These are phyloP conservation scores for Salvelinus alpinus DNA, from an alignment of 2,113 vertebrate genomes.

Conservation along the genomic window DNA sequence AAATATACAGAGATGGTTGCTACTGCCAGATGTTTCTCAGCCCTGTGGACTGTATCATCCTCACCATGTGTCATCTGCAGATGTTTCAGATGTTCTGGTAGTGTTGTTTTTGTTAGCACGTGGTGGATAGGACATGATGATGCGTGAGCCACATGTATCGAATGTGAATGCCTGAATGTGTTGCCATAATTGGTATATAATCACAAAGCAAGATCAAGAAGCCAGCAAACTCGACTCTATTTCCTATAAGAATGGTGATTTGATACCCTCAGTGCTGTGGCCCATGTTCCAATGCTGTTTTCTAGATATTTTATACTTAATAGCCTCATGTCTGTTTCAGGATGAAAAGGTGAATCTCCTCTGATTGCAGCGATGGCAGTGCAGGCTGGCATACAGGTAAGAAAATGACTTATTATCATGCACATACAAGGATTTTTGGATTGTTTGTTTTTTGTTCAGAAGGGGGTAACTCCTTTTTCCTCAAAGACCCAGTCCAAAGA, in stretches of 20 bases:
- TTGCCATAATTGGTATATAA: too few species aligned
- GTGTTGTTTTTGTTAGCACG: background rate
- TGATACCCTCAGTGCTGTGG: background rate
- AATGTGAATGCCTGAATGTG: too few species aligned
- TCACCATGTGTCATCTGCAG: background rate
- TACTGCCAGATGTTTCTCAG: background rate
- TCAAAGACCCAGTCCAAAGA: too few species aligned
- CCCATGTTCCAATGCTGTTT: background rate
- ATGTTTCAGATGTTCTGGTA: background rate
- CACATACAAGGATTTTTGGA: too few species aligned
- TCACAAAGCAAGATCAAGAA: too few species aligned
- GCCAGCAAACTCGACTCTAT: background rate
- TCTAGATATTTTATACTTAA: background rate
- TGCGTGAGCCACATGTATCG: background rate
- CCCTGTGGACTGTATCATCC: slow-evolving; percentile 26
- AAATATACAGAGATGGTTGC: background rate
- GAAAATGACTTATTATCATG: too few species aligned
- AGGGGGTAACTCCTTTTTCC: too few species aligned
- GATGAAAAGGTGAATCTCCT: slow-evolving; percentile 61
- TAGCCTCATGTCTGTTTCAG: slow-evolving; percentile 37
- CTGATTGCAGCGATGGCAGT: slow-evolving; percentile 63
- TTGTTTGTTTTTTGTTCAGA: too few species aligned
- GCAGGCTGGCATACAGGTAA: slow-evolving; percentile 72
- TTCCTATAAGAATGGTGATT: background rate
- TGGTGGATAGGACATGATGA: background rate